Evolutionary conservation across 2,888 invertebrate genomes (phyloP).

Genomic region (Tinea pellionella): DNA sequence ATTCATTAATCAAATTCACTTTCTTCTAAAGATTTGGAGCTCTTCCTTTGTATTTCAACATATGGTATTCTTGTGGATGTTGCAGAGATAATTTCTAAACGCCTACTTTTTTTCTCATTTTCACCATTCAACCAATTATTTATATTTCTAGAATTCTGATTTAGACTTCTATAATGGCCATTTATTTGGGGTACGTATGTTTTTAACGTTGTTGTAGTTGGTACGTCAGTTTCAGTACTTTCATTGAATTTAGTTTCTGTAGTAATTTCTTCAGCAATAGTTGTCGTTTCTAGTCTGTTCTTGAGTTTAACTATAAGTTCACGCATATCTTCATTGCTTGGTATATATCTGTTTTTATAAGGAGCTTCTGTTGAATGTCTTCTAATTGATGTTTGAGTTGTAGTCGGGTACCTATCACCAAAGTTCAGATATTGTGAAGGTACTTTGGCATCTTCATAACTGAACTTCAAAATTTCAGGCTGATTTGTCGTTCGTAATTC

Average conservation of each 20-base stretch:
- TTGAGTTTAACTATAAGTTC: slow-evolving; percentile 36
- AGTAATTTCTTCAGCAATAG: slow-evolving; percentile 6
- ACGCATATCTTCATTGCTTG: slow-evolving; percentile 16
- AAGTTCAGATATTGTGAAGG: slow-evolving; percentile 27
- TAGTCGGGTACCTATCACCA: background rate
- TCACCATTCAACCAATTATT: slow-evolving; percentile 30
- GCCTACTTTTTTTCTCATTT: slow-evolving; percentile 36
- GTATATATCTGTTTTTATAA: background rate
- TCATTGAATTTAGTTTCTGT: background rate
- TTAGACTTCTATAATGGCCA: slow-evolving; percentile 49
- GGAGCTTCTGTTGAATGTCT: background rate
- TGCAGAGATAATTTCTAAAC: slow-evolving; percentile 33
- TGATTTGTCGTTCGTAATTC: slow-evolving; percentile 34
- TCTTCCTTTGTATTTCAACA: slow-evolving; percentile 49
- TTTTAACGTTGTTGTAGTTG: slow-evolving; percentile 23
- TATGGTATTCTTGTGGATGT: slow-evolving; percentile 37
- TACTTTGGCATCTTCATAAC: slow-evolving; percentile 50
- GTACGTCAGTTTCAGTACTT: slow-evolving; percentile 11
- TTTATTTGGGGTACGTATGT: slow-evolving; percentile 54
- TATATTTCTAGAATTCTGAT: slow-evolving; percentile 32
- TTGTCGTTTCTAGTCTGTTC: slow-evolving; percentile 23
- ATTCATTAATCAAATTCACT: background rate
- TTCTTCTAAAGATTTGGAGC: slow-evolving; percentile 8
- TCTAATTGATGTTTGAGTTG: background rate
- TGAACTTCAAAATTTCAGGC: slow-evolving; percentile 47